Base-by-base conservation (phyloP, 2,113 vertebrate species). In the Oncorhynchus nerka region DNA sequence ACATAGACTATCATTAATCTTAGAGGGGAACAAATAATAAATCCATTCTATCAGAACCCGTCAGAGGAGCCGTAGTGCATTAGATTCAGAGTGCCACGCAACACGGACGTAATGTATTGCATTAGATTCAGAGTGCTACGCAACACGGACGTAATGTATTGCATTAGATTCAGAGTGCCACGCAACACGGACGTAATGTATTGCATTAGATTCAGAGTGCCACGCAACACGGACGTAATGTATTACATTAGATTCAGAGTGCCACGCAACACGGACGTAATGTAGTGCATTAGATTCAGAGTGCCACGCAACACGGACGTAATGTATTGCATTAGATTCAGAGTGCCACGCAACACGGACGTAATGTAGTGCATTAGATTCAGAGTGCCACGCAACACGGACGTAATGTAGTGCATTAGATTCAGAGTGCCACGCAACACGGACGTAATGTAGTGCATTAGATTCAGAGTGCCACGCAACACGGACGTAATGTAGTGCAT, bases 1-100 rank as follows among this genome's bases (percentile, higher is more conserved):
- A 90, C 87, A 89, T 83, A 71, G 88, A 85, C 87, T 89, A 90
- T 89, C 89, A 85, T 88, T 90, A 87, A 89, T 90, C 84, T 89
- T 89, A 74, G 34, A 68, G 5, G n/a, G 48, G 70, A 72, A 26
- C 51, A 76, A 45, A 86, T 89, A 19, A 88, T 80, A 83, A 90
- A 90, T 84, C 78, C 30, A 87, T 65, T 84, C 77, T 77, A 91
- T 91, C 88, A 88, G 86, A 85, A 83, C 78, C 84, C 82, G 86
- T 68, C 87, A 84, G 84, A 90, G 74, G 77, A 87, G 84, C 80
- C 81, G 77, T 79, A 86, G 88, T 90, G 75, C 85, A 90, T 92
- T 92, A 89, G 72, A 87, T 91, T 90, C 86, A 89, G 85, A 85
- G 81, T 70, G 81, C 70, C 82, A 76, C 79, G 39, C 39, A 45